Percentiles rank a stretch among this genome's conserved stretches.
Evolutionary conservation across 2,888 invertebrate genomes (phyloP).

Genomic region (Tricholauxania praeusta): DNA sequence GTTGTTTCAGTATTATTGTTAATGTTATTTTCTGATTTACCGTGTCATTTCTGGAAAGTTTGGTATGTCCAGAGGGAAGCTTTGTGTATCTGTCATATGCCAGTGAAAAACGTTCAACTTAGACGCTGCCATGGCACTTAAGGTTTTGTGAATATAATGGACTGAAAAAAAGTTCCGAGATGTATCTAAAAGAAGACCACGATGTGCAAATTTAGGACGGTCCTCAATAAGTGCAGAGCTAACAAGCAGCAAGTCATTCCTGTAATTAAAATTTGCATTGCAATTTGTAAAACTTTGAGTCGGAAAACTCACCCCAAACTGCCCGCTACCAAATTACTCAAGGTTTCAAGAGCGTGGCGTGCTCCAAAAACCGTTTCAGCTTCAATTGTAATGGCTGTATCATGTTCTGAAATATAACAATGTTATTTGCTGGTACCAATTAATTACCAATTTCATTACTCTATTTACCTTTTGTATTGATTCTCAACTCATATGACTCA

Average conservation of each 20-base stretch:
- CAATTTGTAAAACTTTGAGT: background rate
- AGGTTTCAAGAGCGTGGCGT: slow-evolving; percentile 79
- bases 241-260: slow-evolving; percentile 72
- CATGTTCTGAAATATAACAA: slow-evolving; percentile 60
- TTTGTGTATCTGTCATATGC: slow-evolving; percentile 88
- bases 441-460: background rate
- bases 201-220: slow-evolving; percentile 80
- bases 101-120: slow-evolving; percentile 93
- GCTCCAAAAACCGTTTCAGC: slow-evolving; percentile 76
- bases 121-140: slow-evolving; percentile 82
- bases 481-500: slow-evolving; percentile 74
- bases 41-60: no score
- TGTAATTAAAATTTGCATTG: slow-evolving; percentile 15
- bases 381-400: slow-evolving; percentile 69
- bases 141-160: slow-evolving; percentile 73
- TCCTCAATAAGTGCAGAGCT: slow-evolving; percentile 76
- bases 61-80: no score
- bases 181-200: slow-evolving; percentile 88
- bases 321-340: slow-evolving; percentile 73
- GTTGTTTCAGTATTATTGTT: no score
- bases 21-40: no score
- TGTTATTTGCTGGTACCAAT: background rate
- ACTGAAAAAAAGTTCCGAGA: slow-evolving; percentile 87
- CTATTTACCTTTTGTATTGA: slow-evolving; percentile 70
- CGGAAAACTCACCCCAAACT: background rate